These are phyloP conservation scores for Passerina amoena DNA, from an alignment of 2,113 vertebrate species.

Conservation along the genomic window DNA sequence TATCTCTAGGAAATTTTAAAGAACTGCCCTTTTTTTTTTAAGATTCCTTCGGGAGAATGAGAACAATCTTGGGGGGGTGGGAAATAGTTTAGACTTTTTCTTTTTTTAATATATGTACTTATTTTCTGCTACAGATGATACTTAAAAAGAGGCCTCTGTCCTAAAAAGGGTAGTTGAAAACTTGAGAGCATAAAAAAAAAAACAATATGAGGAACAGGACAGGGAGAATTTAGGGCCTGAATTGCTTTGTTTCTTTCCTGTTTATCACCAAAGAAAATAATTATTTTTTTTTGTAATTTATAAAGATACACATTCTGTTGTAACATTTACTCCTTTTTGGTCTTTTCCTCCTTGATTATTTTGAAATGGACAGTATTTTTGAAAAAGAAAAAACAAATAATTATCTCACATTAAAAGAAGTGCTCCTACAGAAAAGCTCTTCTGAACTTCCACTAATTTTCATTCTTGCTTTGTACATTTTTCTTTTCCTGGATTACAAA, in stretches of 20 bases:
- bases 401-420: background rate
- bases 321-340: background rate
- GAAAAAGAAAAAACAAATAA: background rate
- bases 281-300: background rate
- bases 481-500: background rate
- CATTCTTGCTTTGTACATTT: background rate
- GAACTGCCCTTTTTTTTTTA: background rate
- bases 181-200: background rate
- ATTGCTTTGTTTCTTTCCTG: background rate
- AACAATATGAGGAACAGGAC: background rate
- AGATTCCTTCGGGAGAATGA: background rate
- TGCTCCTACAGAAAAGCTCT: background rate
- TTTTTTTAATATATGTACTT: background rate
- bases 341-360: background rate
- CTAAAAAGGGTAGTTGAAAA: background rate
- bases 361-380: background rate
- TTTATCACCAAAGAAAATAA: background rate
- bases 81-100: accelerated
- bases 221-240: background rate
- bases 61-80: accelerated
- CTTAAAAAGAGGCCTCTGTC: background rate
- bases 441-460: background rate
- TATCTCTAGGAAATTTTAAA: background rate
- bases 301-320: background rate
- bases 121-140: background rate